Base-by-base conservation (phyloP, 2,888 invertebrate species). In the Tachina lurida region DNA sequence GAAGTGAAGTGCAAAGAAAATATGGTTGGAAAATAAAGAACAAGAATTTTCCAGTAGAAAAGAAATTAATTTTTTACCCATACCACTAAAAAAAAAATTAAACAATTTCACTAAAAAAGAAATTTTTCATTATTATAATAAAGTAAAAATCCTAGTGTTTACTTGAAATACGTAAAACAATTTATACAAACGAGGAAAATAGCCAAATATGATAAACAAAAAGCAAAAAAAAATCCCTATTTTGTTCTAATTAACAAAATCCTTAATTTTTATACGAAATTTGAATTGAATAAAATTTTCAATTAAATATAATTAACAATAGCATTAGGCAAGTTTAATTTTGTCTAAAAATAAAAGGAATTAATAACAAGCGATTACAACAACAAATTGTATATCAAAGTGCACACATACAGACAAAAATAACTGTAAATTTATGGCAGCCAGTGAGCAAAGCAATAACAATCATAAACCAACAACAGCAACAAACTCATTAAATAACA, bases 371-470 rank as follows among this genome's bases (percentile, higher is more conserved):
- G 62, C 54, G 45, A 58, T 45, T 76, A 22, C 62, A 76, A 75
- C 67, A 80, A 70, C 54, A 76, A 83, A 73, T n/a, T 41, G 22
- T 54, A 65, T 19, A 67, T 52, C 10, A 67, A 19, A 45, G 13
- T n/a, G 12, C n/a, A 71, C 13, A n/a, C 22, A 68, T 22, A 63
- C 52, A 73, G 8, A 77, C 60, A 84, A 70, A 78, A 54, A 71
- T 78, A 81, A 77, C 77, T 83, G 70, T 78, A 86, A 78, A 76
- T 58, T 79, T 68, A 71, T 80, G 75, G 75, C 63, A 71, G 75
- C 63, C 39, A 76, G 63, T 62, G 62, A 75, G 47, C 45, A 54
- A 43, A 52, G 62, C 68, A 68, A 81, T 60, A 74, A 65, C 49
- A 79, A 70, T 43, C 54, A 76, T 39, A 81, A 22, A 49, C 39